Evolutionary conservation across 2,113 vertebrate genomes (phyloP), one percentile per base, ranked within the genome.

Genomic region (Hylia prasina): DNA sequence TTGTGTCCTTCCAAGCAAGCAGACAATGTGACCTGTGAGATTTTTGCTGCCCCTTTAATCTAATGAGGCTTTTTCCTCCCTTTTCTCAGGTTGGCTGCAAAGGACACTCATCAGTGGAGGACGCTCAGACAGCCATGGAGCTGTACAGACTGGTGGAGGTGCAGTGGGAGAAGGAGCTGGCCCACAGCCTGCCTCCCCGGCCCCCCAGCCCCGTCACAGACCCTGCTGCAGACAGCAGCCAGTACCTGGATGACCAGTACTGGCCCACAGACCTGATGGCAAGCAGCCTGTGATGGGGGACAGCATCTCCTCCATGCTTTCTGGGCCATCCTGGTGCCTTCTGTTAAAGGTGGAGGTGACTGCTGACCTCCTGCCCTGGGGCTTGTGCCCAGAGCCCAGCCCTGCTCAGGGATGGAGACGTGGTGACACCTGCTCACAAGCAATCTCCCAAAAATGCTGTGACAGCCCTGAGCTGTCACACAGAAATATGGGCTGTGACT

Each of bases 51-150:
- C 24, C 14, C 2, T 9, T 70, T 45, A 53, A 11, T 25, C 75
- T 94, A 87, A 88, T 0, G 0, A 28, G 44, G 42, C 15, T 50
- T 94, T 25, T 10, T 8, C 25, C 25, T 14, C 13, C 95, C 66
- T 93, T 7, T 15, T 6, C 21, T 37, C 97, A 99, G 99, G 96
- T 95, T 4, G 98, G 98, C 69, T 93, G 16, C n/a, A 83, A 64
- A 2, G 99, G 99, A 6, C 99, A 99, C 97, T 99, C 98, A 0
- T 99, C 99, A 0, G 98, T 99, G 71, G 99, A 99, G 90, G 99
- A 99, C 1, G 98, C 99, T 22, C 81, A 35, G 44, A 98, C 99
- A 0, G 97, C 99, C 40, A 98, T 99, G 95, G 99, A 99, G 87
- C 98, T 99, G 37, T 99, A 99, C 97, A 98, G 98, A 93, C 98